A percentile compares a stretch with the other conserved stretches of the same genome.
These are phyloP conservation scores for Slavum lentiscoides DNA, from an alignment of 2,888 invertebrate species.

Conservation along the genomic window DNA sequence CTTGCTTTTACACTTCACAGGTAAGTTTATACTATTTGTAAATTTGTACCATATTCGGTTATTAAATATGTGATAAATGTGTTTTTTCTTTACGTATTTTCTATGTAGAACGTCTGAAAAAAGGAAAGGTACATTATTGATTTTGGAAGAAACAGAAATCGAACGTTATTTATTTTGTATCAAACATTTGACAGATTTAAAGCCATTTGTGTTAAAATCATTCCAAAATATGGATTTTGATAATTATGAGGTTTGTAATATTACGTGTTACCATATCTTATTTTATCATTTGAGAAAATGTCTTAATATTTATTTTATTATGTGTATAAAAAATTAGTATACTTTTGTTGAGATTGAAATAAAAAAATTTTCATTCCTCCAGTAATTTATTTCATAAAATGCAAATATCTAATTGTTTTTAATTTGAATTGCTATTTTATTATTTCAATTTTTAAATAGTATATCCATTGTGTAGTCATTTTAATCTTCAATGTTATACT, in stretches of 20 bases:
- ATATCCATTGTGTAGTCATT: too few relatives aligned
- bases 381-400: too few relatives aligned
- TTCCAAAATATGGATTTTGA: constrained; percentile 54
- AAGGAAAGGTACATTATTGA: constrained; percentile 56
- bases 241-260: constrained; percentile 55
- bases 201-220: constrained; percentile 56
- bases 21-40: constrained; percentile 58
- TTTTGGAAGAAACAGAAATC: constrained; percentile 55
- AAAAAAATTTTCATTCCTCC: too few relatives aligned
- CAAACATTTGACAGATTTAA: constrained; percentile 56
- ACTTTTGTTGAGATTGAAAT: too few relatives aligned
- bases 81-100: background rate
- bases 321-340: too few relatives aligned
- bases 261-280: background rate
- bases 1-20: constrained; percentile 71
- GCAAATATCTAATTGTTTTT: too few relatives aligned
- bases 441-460: too few relatives aligned
- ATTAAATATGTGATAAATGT: background rate
- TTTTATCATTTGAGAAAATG: background rate
- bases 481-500: too few relatives aligned
- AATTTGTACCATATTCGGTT: background rate
- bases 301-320: too few relatives aligned
- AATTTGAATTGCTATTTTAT: too few relatives aligned
- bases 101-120: constrained; percentile 29
- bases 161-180: constrained; percentile 56